These are phyloP conservation scores for Aleiodes sp. DNA, from an alignment of 1,140 invertebrate genomes.

Conservation along the genomic window DNA sequence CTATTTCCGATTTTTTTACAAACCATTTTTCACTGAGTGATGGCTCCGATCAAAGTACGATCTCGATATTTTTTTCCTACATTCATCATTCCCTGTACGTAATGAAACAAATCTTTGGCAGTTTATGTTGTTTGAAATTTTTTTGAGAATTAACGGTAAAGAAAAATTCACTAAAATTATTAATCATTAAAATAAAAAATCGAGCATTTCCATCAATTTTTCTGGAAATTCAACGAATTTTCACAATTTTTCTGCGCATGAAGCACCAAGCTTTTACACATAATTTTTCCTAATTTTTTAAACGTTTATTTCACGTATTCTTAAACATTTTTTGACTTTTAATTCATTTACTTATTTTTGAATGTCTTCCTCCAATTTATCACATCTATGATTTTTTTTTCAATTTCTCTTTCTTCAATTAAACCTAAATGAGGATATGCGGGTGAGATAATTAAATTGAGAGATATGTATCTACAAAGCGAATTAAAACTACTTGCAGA, in stretches of 20 bases:
- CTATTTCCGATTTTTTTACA: background rate
- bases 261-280: too few species aligned
- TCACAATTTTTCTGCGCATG: background rate
- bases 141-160: background rate
- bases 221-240: background rate
- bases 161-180: background rate
- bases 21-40: background rate
- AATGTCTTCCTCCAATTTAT: background rate
- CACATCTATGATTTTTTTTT: constrained; percentile 22
- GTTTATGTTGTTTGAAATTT: background rate
- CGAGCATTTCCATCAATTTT: background rate
- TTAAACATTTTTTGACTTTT: background rate
- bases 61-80: constrained; percentile 15
- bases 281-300: too few species aligned
- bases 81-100: background rate
- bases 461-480: constrained; percentile 31
- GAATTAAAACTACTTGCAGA: constrained; percentile 5
- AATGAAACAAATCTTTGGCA: constrained; percentile 26
- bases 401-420: background rate
- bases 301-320: background rate
- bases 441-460: constrained; percentile 27
- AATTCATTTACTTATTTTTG: background rate
- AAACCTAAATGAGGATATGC: constrained; percentile 12
- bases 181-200: background rate
- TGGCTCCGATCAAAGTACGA: background rate